These are phyloP conservation scores for Mycogona germanica DNA, from an alignment of 2,888 invertebrate species.

Conservation along the genomic window DNA sequence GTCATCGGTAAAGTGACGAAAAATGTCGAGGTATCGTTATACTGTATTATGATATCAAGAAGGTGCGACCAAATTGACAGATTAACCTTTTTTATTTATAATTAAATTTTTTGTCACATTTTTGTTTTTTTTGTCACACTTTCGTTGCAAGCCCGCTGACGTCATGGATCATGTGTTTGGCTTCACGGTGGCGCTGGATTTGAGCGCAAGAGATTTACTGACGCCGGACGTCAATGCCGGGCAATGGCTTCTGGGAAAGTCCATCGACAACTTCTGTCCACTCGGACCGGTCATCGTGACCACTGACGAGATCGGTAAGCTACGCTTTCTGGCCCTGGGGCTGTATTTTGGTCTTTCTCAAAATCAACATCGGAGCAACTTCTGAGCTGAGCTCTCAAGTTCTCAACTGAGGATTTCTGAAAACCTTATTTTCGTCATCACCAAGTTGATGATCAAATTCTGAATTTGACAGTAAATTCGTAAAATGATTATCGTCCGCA, in stretches of 20 bases:
- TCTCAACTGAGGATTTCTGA: neutral
- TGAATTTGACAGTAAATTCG: too few species aligned
- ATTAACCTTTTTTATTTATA: conserved; percentile 24
- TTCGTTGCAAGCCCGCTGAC: conserved; percentile 40
- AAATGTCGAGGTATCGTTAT: conserved; percentile 43
- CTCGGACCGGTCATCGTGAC: conserved; percentile 72
- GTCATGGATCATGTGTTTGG: conserved; percentile 68
- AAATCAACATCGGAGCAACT: too few species aligned
- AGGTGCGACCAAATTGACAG: too few species aligned
- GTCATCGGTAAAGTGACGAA: conserved; percentile 67
- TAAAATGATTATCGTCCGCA: too few species aligned
- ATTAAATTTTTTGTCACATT: neutral
- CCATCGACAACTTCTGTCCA: conserved; percentile 83
- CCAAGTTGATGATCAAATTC: too few species aligned
- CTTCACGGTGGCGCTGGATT: conserved; percentile 76
- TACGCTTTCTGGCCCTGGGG: too few species aligned
- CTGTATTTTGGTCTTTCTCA: too few species aligned
- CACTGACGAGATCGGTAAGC: conserved; percentile 52
- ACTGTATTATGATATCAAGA: too few species aligned
- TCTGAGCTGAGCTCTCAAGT: neutral
- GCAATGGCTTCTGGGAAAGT: conserved; percentile 57
- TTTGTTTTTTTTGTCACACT: neutral
- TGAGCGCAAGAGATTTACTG: conserved; percentile 79
- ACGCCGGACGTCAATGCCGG: conserved; percentile 60
- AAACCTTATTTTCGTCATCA: neutral